Evolutionary conservation across 2,797 vertebrate species (phyloP).

Genomic region (Garrulus glandarius): DNA sequence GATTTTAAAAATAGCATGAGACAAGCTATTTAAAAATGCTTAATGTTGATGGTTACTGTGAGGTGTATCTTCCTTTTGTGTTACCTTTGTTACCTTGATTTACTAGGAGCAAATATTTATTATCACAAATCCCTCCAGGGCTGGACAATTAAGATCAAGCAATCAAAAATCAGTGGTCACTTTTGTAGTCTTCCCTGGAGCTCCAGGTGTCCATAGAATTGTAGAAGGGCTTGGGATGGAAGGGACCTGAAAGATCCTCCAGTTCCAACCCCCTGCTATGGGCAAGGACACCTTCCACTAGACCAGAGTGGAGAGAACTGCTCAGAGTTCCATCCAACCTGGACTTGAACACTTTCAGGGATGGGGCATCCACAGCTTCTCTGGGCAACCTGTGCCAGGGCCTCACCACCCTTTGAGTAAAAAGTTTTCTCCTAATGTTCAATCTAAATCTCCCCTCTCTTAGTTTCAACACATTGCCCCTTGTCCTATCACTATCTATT

Average conservation of each 20-base stretch:
- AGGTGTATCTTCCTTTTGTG: neutral
- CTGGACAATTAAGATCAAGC: neutral
- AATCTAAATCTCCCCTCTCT: neutral
- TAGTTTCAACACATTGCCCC: neutral
- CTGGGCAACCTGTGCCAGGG: neutral
- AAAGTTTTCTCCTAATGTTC: neutral
- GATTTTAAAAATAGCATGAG: neutral
- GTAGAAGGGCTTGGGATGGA: neutral
- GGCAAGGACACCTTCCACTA: neutral
- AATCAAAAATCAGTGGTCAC: neutral
- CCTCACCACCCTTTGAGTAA: accelerated
- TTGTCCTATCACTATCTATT: neutral
- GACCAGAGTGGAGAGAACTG: too few species aligned
- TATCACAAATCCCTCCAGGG: neutral
- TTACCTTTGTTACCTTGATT: neutral
- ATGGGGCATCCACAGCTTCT: neutral
- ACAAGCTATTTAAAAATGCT: neutral
- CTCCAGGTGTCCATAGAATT: neutral
- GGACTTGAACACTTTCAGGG: neutral
- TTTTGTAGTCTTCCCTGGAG: neutral
- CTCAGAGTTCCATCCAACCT: neutral
- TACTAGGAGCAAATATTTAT: neutral
- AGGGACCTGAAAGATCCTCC: neutral
- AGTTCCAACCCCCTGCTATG: accelerated
- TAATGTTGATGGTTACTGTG: neutral